A percentile compares a stretch with the other conserved stretches of the same genome.
Evolutionary conservation across 2,113 vertebrate species (phyloP).

Genomic region (Antigone vipio): DNA sequence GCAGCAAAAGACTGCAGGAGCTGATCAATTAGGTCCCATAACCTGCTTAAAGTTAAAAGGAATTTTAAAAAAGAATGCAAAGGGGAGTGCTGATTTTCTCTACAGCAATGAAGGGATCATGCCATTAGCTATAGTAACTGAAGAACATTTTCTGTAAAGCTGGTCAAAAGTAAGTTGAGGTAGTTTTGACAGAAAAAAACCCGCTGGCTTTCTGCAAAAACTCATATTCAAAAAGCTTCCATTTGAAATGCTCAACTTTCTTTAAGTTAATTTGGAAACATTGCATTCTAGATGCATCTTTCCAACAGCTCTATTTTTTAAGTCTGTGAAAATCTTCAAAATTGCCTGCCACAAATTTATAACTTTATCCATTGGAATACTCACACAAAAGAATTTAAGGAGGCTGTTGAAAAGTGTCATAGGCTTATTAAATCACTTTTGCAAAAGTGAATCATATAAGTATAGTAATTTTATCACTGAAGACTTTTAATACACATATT

Average conservation of each 20-base stretch:
- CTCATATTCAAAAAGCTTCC: background rate
- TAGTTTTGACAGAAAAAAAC: background rate
- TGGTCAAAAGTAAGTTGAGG: background rate
- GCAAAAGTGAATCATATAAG: background rate
- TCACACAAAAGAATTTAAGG: background rate
- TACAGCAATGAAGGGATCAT: background rate
- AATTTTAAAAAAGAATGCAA: background rate
- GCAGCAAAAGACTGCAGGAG: constrained; percentile 18
- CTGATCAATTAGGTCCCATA: constrained; percentile 19
- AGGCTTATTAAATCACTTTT: background rate
- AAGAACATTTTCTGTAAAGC: background rate
- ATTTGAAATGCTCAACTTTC: background rate
- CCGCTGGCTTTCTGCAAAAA: background rate
- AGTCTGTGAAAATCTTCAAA: background rate
- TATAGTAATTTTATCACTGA: constrained; percentile 24
- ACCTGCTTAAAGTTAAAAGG: constrained; percentile 22
- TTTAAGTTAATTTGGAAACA: background rate
- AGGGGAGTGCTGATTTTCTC: background rate
- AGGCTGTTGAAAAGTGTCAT: background rate
- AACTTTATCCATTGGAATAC: background rate
- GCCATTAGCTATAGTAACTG: background rate
- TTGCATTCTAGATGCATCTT: background rate
- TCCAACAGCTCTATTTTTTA: background rate
- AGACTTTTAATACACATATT: background rate
- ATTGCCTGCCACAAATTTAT: background rate